Percentiles rank a stretch among this genome's conserved stretches.
Evolutionary conservation across 2,888 invertebrate genomes (phyloP).

Genomic region (Athalia cordata): DNA sequence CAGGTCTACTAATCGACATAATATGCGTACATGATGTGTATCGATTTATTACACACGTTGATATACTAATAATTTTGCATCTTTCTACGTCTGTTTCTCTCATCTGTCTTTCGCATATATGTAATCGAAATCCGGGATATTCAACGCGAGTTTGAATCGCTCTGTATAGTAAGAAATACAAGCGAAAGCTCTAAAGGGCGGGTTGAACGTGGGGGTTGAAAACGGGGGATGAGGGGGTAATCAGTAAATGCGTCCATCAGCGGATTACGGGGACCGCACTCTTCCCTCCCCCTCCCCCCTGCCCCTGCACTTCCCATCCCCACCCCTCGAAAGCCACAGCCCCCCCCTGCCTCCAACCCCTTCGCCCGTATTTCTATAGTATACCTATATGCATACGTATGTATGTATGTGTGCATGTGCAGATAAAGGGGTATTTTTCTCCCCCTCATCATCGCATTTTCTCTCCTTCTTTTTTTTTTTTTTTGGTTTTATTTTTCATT

Average conservation of each 20-base stretch:
- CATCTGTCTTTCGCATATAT: background rate
- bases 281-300: slow-evolving; percentile 52
- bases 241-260: slow-evolving; percentile 70
- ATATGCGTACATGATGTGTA: too few species aligned
- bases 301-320: slow-evolving; percentile 51
- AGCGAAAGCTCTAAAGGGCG: slow-evolving; percentile 61
- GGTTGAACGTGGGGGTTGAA: slow-evolving; percentile 43
- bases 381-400: slow-evolving; percentile 23
- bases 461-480: slow-evolving; percentile 23
- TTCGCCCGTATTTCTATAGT: slow-evolving; percentile 35
- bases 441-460: background rate
- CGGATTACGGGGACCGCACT: slow-evolving; percentile 67
- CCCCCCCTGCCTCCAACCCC: slow-evolving; percentile 49
- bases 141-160: slow-evolving; percentile 56
- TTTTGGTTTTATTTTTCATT: background rate
- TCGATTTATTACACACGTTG: too few species aligned
- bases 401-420: background rate
- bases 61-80: too few species aligned
- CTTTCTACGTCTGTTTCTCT: background rate
- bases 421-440: too few species aligned
- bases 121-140: background rate
- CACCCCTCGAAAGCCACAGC: slow-evolving; percentile 46
- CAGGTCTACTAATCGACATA: too few species aligned
- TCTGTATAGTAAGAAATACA: slow-evolving; percentile 65
- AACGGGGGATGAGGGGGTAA: slow-evolving; percentile 63